Conservation (phyloP, 2,888 invertebrate species). For the Aromia moschata region DNA sequence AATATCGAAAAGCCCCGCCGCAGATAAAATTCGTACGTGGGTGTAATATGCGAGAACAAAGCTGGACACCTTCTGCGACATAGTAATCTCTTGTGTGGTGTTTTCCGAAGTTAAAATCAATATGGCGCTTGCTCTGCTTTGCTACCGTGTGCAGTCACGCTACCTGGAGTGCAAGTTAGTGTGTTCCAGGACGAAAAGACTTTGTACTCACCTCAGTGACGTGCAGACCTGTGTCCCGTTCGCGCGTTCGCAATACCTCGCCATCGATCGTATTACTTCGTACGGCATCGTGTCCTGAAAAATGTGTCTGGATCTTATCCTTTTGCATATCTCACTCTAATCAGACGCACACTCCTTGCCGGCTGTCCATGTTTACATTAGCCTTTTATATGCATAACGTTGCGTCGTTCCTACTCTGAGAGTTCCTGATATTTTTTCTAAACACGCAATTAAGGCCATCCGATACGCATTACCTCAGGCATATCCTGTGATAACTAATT, state of each 20-base stretch:
- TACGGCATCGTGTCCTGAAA: constrained; percentile 51
- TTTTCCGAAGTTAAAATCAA: constrained; percentile 60
- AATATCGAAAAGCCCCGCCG: constrained; percentile 11
- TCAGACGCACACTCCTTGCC: constrained; percentile 31
- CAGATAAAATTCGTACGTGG: constrained; percentile 31
- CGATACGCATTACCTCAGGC: constrained; percentile 10
- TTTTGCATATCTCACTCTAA: constrained; percentile 44
- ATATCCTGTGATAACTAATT: constrained; percentile 14
- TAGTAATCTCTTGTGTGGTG: constrained; percentile 40
- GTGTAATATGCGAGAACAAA: constrained; percentile 49
- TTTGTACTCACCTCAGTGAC: constrained; percentile 59
- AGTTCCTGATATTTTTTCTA: no score
- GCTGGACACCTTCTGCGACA: constrained; percentile 49
- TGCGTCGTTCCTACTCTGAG: constrained; percentile 14
- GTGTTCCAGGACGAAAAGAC: constrained; percentile 50
- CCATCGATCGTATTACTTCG: constrained; percentile 57
- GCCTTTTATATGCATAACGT: constrained; percentile 13
- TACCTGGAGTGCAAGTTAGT: constrained; percentile 56
- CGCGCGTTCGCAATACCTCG: constrained; percentile 58
- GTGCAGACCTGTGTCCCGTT: constrained; percentile 58
- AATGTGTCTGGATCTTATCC: constrained; percentile 52
- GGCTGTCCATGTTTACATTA: constrained; percentile 24
- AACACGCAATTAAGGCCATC: no score
- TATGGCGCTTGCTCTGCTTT: constrained; percentile 62
- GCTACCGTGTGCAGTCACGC: constrained; percentile 55